Conservation (phyloP, 1,140 invertebrate species). For the Eurosta solidaginis region DNA sequence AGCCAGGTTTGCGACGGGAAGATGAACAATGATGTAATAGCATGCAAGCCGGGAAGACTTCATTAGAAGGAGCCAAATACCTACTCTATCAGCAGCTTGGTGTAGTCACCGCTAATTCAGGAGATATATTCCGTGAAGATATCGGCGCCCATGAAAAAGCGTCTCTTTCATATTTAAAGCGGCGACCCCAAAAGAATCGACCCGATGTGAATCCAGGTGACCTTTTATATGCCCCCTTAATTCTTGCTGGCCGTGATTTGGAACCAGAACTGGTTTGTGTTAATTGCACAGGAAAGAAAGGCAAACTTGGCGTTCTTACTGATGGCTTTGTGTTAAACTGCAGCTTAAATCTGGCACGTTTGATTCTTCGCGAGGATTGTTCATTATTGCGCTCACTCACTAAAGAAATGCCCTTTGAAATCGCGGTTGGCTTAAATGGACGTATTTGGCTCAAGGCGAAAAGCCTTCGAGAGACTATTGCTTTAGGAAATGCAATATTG, state of each 20-base stretch:
- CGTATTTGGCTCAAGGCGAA: conserved; percentile 88
- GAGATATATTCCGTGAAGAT: conserved; percentile 82
- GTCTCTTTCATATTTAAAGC: conserved; percentile 82
- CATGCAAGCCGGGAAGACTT: conserved; percentile 78
- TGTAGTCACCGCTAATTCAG: conserved; percentile 77
- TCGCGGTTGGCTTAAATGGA: conserved; percentile 92
- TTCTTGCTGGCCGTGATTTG: conserved; percentile 87
- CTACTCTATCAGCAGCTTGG: conserved; percentile 89
- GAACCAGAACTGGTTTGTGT: conserved; percentile 94
- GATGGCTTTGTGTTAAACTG: conserved; percentile 79
- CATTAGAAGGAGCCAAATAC: conserved; percentile 73
- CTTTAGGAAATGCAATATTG: conserved; percentile 77
- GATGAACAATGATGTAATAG: conserved; percentile 69
- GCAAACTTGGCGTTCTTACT: conserved; percentile 76
- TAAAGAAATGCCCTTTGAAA: conserved; percentile 82
- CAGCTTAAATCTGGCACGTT: conserved; percentile 71
- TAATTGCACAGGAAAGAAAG: conserved; percentile 82
- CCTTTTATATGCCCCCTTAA: conserved; percentile 80
- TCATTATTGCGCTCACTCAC: conserved; percentile 75
- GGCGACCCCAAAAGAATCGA: conserved; percentile 92
- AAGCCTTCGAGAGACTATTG: conserved; percentile 74
- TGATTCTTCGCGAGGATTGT: conserved; percentile 77
- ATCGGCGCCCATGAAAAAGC: conserved; percentile 85
- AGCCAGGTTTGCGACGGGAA: conserved; percentile 80
- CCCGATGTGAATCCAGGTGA: conserved; percentile 87